Base-by-base conservation (phyloP, 2,888 invertebrate genomes). In the Onchidella celtica region DNA sequence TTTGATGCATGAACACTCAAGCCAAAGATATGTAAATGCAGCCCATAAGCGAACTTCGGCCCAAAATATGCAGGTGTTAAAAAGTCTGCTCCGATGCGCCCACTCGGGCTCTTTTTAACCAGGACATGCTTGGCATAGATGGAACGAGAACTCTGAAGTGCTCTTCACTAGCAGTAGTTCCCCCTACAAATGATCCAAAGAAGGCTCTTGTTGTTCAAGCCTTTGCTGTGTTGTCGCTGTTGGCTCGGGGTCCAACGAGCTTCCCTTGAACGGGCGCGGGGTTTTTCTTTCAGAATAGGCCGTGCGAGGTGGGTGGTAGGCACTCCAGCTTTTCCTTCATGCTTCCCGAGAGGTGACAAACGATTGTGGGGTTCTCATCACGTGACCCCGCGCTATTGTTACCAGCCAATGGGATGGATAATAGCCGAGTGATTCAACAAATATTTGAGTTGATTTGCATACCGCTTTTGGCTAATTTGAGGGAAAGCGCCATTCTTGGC, bases 361-460 rank as follows among this genome's bases (percentile, higher is more conserved):
- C 65, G 61, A 79, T 69, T 70, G 40, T 61, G 27, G 24, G 24
- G 57, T 55, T 17, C 6, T 32, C 40, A 72, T 79, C 79, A 79
- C 63, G 79, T 79, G 79, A 70, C 34, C 63, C 61, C 47, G 34
- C 24, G 38, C 17, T 34, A 40, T 29, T 78, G 70, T 40, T 27
- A 17, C 40, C 24, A 17, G 24, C 69, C 59, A 66, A 59, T 59
- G 61, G 59, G 59, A 57, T 40, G 63, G n/a, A 63, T 63, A 79
- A 59, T 78, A 57, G 32, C 38, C 38, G 29, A 38, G 69, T 70
- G 79, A 79, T 70, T 63, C 79, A 79, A 76, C 63, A 79, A 79
- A 79, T 79, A 79, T 79, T 79, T 69, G 69, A 70, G 70, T 47
- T 70, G 63, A 79, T 79, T 70, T 79, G 79, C 79, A 79, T 70